phyloP scores from a whole-genome alignment of 2,113 vertebrate genomes.

The Camelus dromedarius region DNA sequence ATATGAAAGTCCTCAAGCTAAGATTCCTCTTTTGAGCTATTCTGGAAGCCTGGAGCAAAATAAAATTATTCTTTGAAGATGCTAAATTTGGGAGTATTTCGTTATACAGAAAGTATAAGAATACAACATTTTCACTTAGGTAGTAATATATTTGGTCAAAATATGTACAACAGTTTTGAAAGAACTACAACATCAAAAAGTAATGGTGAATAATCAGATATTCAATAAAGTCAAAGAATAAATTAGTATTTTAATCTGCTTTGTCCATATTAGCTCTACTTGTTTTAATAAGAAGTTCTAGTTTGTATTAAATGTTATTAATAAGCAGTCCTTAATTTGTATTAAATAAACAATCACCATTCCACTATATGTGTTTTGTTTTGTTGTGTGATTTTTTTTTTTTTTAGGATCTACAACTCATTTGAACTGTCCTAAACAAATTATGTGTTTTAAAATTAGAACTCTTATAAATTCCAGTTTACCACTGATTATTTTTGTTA shows the following conservation, averaged over 20 bases:
- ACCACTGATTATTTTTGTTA: not conserved
- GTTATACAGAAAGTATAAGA: not conserved
- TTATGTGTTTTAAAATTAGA: not conserved
- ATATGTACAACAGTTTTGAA: not conserved
- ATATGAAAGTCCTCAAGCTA: not conserved
- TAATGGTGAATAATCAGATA: not conserved
- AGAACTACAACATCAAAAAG: not conserved
- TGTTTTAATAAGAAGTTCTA: not conserved
- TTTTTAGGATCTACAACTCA: not conserved
- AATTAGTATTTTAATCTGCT: not conserved
- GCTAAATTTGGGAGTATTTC: not conserved
- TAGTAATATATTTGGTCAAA: not conserved
- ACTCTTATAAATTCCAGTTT: not conserved
- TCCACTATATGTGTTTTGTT: not conserved
- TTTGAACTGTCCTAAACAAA: not conserved
- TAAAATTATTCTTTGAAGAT: not conserved
- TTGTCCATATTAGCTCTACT: not conserved
- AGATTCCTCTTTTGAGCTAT: not conserved
- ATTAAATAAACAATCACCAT: not conserved
- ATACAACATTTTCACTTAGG: not conserved
- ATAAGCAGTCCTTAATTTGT: not conserved
- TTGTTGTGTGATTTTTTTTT: not conserved
- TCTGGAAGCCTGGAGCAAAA: not conserved
- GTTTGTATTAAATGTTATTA: no score
- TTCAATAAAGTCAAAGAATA: not conserved